Percentiles rank a stretch among this genome's conserved stretches.
Evolutionary conservation across 2,797 vertebrate species (phyloP).

Genomic region (Etheostoma perlongum): DNA sequence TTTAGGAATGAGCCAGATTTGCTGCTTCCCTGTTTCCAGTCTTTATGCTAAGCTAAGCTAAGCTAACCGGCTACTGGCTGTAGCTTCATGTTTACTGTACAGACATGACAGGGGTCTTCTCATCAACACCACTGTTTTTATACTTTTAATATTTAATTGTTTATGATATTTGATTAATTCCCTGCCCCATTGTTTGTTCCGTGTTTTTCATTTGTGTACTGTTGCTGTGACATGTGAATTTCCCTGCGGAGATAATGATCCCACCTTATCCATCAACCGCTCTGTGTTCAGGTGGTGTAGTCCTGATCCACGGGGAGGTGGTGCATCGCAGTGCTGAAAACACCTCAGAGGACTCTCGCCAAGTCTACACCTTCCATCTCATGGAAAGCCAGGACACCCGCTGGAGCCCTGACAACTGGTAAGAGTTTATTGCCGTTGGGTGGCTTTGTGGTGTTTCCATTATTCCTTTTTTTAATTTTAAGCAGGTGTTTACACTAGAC

Average conservation of each 20-base stretch:
- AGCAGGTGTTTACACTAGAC: neutral
- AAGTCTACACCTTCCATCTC: conserved; percentile 93
- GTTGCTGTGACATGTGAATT: too few species aligned
- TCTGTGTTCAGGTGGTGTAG: conserved; percentile 83
- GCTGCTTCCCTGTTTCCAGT: conserved; percentile 5
- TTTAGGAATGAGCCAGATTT: neutral
- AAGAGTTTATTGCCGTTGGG: conserved; percentile 32
- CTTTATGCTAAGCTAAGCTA: conserved; percentile 4
- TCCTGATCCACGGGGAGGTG: conserved; percentile 95
- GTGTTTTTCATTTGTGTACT: too few species aligned
- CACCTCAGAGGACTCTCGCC: conserved; percentile 87
- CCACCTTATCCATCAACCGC: neutral
- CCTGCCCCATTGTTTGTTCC: too few species aligned
- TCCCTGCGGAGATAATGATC: too few species aligned
- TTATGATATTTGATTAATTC: too few species aligned
- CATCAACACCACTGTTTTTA: neutral
- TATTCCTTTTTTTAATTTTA: neutral
- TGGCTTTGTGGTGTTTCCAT: neutral
- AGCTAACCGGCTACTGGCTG: neutral
- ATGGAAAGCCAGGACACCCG: conserved; percentile 90
- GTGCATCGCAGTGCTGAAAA: conserved; percentile 93
- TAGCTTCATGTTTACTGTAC: neutral
- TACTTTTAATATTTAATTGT: too few species aligned
- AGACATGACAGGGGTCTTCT: neutral
- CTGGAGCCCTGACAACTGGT: conserved; percentile 98